These are phyloP conservation scores for Pteropus alecto DNA, from an alignment of 2,113 vertebrate species.

Conservation along the genomic window DNA sequence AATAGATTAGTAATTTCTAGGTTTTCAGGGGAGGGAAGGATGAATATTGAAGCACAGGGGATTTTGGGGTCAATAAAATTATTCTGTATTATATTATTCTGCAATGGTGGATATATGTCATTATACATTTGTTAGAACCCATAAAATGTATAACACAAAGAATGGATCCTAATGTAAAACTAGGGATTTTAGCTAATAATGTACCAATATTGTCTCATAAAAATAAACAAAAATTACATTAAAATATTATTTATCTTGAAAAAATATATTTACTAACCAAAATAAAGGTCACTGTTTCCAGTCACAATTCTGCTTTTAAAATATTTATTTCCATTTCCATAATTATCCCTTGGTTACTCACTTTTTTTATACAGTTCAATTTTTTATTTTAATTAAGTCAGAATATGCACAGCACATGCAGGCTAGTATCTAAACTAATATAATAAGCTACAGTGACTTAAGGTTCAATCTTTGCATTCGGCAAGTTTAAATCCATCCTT, in stretches of 20 bases:
- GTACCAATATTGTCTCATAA: background rate
- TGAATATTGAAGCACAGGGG: background rate
- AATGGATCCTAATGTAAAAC: background rate
- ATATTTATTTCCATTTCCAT: slow-evolving; percentile 46
- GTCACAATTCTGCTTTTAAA: slow-evolving; percentile 4
- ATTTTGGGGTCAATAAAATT: background rate
- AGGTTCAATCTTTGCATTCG: background rate
- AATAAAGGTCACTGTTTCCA: background rate
- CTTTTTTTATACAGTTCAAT: background rate
- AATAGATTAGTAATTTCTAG: background rate
- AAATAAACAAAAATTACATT: background rate
- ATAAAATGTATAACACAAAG: background rate
- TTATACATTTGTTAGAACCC: background rate
- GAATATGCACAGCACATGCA: background rate
- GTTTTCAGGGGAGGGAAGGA: background rate
- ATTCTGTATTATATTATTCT: background rate
- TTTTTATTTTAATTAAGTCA: background rate
- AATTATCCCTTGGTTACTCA: background rate
- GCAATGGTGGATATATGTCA: background rate
- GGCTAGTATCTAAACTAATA: background rate
- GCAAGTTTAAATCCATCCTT: background rate
- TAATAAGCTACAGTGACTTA: background rate
- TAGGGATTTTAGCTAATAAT: background rate
- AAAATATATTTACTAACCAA: background rate
- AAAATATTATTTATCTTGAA: background rate